These are phyloP conservation scores for Molanna angustata DNA, from an alignment of 2,888 invertebrate genomes.

Conservation along the genomic window DNA sequence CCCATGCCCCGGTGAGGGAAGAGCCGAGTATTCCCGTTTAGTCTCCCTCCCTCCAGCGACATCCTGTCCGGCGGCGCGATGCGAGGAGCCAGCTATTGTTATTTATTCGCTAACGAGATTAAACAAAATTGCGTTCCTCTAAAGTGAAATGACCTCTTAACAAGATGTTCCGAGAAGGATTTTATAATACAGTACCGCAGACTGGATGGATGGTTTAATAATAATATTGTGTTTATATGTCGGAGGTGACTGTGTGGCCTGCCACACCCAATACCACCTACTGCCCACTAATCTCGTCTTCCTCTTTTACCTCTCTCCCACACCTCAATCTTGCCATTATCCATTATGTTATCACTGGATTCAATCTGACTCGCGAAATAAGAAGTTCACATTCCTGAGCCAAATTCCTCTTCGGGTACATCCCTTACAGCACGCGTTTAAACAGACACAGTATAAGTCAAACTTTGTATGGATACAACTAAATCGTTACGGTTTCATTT, in stretches of 20 bases:
- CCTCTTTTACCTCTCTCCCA: too few species aligned
- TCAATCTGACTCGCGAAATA: too few species aligned
- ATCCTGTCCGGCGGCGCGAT: conserved; percentile 23
- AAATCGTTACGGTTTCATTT: too few species aligned
- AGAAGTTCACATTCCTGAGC: too few species aligned
- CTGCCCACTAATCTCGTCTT: neutral
- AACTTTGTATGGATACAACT: too few species aligned
- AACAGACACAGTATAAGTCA: too few species aligned
- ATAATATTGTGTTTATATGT: too few species aligned
- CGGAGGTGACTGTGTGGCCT: neutral
- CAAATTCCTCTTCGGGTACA: too few species aligned
- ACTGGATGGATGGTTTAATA: neutral
- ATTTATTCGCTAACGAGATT: conserved; percentile 31
- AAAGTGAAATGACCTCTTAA: conserved; percentile 32
- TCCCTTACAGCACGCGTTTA: too few species aligned
- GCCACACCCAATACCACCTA: neutral
- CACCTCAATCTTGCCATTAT: too few species aligned
- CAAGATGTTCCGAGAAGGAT: conserved; percentile 32
- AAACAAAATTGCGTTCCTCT: conserved; percentile 31
- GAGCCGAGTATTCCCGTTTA: conserved; percentile 11
- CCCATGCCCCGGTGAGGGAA: conserved; percentile 4
- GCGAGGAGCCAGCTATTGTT: conserved; percentile 13
- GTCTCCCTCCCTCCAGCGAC: too few species aligned
- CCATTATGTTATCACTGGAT: too few species aligned
- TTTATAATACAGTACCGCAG: conserved; percentile 17